These are phyloP conservation scores for human DNA, from an alignment of 2,113 vertebrate genomes.

Conservation along the genomic window DNA sequence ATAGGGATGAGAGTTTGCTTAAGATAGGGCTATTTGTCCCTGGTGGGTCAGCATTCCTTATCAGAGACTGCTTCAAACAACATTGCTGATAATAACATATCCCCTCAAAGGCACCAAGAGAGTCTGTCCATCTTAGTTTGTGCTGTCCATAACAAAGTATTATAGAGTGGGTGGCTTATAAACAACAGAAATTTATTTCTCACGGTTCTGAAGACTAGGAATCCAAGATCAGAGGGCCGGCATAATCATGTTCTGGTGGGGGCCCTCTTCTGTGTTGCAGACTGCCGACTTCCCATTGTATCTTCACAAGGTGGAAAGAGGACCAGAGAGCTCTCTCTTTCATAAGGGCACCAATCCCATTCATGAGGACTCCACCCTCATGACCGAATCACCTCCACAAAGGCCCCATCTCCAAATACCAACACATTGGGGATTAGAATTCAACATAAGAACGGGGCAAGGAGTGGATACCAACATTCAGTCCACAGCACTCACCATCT, in stretches of 20 bases:
- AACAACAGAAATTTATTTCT: neutral
- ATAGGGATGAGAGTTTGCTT: neutral
- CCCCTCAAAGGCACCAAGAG: neutral
- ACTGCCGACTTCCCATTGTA: too few relatives aligned
- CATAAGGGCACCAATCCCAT: neutral
- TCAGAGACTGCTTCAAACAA: neutral
- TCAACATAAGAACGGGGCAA: neutral
- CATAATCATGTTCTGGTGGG: neutral
- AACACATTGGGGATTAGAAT: neutral
- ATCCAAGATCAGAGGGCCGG: neutral
- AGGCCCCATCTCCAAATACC: neutral
- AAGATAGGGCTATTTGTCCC: neutral
- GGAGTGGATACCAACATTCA: neutral
- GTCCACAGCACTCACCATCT: too few relatives aligned
- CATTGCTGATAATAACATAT: neutral
- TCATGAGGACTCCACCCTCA: neutral
- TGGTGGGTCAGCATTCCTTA: neutral
- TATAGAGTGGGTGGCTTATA: neutral
- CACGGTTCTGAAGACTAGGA: neutral
- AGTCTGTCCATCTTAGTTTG: neutral
- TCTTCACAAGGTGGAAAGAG: neutral
- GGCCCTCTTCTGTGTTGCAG: neutral
- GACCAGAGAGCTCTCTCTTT: neutral
- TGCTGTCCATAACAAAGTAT: too few relatives aligned
- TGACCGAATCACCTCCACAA: too few relatives aligned